Evolutionary conservation across 2,113 vertebrate species (phyloP), one percentile per base, ranked within the genome.

Genomic region (Zosterops japonicus): DNA sequence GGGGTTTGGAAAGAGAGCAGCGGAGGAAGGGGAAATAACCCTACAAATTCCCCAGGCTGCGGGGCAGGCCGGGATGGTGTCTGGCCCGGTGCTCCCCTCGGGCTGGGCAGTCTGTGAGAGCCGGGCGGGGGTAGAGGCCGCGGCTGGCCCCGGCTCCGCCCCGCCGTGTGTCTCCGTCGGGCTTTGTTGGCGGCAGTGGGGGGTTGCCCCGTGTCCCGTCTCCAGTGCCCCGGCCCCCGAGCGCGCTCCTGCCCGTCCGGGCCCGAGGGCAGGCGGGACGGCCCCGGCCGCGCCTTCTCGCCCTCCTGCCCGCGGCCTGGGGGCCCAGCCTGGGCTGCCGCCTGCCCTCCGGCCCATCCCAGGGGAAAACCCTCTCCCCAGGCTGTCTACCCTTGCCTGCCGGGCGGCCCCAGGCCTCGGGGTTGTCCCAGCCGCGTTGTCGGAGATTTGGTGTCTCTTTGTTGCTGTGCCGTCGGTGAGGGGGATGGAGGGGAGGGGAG

Each of bases 371-470:
- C 3, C n/a, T 44, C 15, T 64, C 1, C 24, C 28, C 1, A 2
- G 19, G 39, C 75, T 22, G 39, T 47, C 52, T 18, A 15, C 4
- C 27, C 15, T 27, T 57, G 53, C 15, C 22, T 14, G 21, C 64
- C 52, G 10, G 52, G 68, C 8, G 7, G n/a, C 31, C 36, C 9
- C 47, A 33, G 75, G 49, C 42, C 46, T 52, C 42, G 31, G 8
- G 2, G 22, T 3, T 50, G 70, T 53, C 76, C 55, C 27, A 60
- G 83, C 42, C 84, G 60, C 65, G 28, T 71, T 83, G 93, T 64
- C 69, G 93, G 81, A 94, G 78, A 69, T 87, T 88, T 91, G 94
- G 80, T 82, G 87, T 84, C 79, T 95, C 94, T 97, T 97, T 97
- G 96, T 97, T 61, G 85, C 87, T 50, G 39, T 44, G 52, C 55